Percentiles rank a stretch among this genome's conserved stretches.
Conservation (phyloP, 1,140 invertebrate genomes). For the Spodoptera frugiperda region DNA sequence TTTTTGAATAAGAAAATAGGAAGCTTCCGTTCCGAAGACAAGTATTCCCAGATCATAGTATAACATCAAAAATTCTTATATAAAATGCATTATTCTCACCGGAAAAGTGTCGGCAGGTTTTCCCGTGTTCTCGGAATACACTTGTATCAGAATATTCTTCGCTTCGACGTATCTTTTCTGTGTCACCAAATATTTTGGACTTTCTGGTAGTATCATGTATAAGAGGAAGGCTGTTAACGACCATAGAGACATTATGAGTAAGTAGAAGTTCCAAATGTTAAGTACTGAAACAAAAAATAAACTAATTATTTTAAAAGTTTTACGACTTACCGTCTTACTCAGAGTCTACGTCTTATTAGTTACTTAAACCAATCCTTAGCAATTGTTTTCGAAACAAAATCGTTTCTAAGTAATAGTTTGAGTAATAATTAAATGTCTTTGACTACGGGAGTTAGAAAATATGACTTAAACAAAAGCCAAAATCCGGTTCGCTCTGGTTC, state of each 20-base stretch:
- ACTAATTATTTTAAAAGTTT: too few relatives aligned
- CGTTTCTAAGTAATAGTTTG: too few relatives aligned
- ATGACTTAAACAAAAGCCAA: too few relatives aligned
- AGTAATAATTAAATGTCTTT: too few relatives aligned
- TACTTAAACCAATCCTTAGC: too few relatives aligned
- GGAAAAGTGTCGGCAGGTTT: slow-evolving; percentile 76
- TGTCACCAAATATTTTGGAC: slow-evolving; percentile 74
- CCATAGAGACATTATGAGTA: slow-evolving; percentile 71
- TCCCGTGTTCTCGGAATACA: slow-evolving; percentile 73
- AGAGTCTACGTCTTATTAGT: too few relatives aligned
- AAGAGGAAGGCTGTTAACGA: slow-evolving; percentile 60
- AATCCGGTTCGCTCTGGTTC: too few relatives aligned
- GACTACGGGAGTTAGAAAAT: too few relatives aligned
- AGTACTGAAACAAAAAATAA: slow-evolving; percentile 67
- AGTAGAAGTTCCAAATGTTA: slow-evolving; percentile 75
- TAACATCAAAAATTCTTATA: slow-evolving; percentile 20
- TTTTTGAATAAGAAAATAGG: slow-evolving; percentile 19
- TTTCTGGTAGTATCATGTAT: slow-evolving; percentile 71
- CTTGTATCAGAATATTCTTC: slow-evolving; percentile 68
- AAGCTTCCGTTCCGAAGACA: background rate
- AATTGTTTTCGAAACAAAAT: too few relatives aligned
- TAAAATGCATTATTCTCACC: slow-evolving; percentile 59
- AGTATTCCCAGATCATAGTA: slow-evolving; percentile 10
- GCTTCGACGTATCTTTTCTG: slow-evolving; percentile 72
- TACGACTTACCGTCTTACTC: too few relatives aligned